phyloP scores from a whole-genome alignment of 2,113 vertebrate species.

The Mystacornis crossleyi region DNA sequence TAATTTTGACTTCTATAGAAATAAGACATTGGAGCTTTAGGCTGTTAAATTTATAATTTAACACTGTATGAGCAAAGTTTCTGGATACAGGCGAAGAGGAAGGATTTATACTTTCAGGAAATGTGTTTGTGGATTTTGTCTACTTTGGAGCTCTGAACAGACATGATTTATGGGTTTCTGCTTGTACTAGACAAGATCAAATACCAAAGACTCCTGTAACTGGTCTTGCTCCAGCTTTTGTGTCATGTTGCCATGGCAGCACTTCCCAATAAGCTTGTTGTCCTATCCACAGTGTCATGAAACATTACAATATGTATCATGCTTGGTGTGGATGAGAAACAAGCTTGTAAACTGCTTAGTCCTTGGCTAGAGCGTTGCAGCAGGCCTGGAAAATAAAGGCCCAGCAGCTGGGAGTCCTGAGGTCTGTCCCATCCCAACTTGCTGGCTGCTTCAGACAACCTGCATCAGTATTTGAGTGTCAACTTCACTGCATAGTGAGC shows the following conservation, averaged over 20 bases:
- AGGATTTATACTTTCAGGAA: not conserved
- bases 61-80: not conserved
- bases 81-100: not conserved
- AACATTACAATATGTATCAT: not conserved
- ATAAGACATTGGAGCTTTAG: not conserved
- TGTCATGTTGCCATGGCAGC: not conserved
- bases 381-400: not conserved
- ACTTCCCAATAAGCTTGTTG: not conserved
- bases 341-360: not conserved
- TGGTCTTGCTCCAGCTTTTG: not conserved
- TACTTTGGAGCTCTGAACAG: not conserved
- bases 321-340: not conserved
- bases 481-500: not conserved
- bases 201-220: not conserved
- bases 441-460: not conserved
- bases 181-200: not conserved
- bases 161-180: not conserved
- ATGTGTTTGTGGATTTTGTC: not conserved
- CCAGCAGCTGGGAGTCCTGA: not conserved
- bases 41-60: not conserved
- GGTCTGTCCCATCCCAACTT: not conserved
- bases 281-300: not conserved
- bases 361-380: not conserved
- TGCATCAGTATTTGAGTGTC: not conserved
- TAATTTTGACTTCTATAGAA: not conserved